Percentiles rank a stretch among this genome's conserved stretches.
Conservation (phyloP, 2,113 vertebrate genomes). For the Oryctolagus cuniculus region DNA sequence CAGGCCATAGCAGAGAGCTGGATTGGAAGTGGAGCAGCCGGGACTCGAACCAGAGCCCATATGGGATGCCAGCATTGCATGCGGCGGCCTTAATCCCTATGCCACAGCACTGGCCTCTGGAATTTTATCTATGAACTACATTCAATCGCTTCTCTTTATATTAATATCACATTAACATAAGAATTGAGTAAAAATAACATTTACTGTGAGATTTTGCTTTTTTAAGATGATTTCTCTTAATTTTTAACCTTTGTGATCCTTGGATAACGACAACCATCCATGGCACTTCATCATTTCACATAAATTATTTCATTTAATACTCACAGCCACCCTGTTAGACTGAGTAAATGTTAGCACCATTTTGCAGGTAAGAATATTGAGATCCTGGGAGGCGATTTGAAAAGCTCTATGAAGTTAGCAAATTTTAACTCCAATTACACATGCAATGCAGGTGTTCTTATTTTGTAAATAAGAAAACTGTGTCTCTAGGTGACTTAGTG, state of each 20-base stretch:
- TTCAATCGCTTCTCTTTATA: no score
- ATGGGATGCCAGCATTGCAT: no score
- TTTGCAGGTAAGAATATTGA: constrained; percentile 41
- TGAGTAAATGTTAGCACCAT: not conserved
- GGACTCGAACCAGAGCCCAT: no score
- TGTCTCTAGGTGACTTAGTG: not conserved
- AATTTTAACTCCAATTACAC: constrained; percentile 8
- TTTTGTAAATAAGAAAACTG: constrained; percentile 44
- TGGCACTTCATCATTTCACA: not conserved
- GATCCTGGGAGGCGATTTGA: not conserved
- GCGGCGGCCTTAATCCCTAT: no score
- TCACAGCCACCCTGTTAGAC: not conserved
- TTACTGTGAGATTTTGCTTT: not conserved
- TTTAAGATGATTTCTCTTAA: constrained; percentile 4
- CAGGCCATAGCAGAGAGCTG: no score
- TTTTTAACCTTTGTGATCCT: not conserved
- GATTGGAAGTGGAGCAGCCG: no score
- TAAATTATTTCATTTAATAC: constrained; percentile 23
- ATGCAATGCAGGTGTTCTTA: not conserved
- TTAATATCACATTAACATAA: no score
- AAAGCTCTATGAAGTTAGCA: not conserved
- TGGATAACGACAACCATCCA: not conserved
- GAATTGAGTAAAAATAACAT: not conserved
- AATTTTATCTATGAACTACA: no score
- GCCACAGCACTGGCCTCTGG: no score